These are phyloP conservation scores for Acrobeloides nanus DNA, from an alignment of 2,888 invertebrate genomes.

Conservation along the genomic window DNA sequence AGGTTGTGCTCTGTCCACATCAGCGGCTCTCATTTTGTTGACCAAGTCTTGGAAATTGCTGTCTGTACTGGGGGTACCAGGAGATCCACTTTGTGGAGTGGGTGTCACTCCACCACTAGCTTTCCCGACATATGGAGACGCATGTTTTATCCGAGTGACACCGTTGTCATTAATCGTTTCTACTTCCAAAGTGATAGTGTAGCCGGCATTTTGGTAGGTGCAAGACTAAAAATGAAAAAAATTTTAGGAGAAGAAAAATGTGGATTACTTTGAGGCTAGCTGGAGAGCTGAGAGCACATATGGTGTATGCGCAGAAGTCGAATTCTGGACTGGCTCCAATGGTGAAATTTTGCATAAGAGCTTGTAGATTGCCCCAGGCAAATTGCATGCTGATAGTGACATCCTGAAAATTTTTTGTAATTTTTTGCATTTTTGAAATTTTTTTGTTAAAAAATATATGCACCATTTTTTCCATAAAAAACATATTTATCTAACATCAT, in stretches of 20 bases:
- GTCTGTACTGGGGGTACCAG: too few species aligned
- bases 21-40: slow-evolving; percentile 36
- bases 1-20: slow-evolving; percentile 35
- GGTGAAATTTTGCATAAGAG: slow-evolving; percentile 31
- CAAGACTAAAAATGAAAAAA: slow-evolving; percentile 3
- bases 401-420: not conserved
- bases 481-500: too few species aligned
- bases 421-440: not conserved
- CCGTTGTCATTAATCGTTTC: slow-evolving; percentile 16
- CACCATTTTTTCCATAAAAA: too few species aligned
- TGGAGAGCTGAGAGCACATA: slow-evolving; percentile 33
- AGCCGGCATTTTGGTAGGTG: slow-evolving; percentile 15
- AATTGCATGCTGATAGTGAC: slow-evolving; percentile 22
- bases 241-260: not conserved
- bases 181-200: slow-evolving; percentile 19
- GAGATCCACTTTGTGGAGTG: too few species aligned
- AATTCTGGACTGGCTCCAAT: slow-evolving; percentile 41
- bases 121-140: slow-evolving; percentile 8
- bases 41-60: slow-evolving; percentile 32
- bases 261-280: not conserved
- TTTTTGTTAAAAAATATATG: too few species aligned
- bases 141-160: slow-evolving; percentile 17
- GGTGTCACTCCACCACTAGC: slow-evolving; percentile 6
- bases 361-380: not conserved
- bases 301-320: slow-evolving; percentile 41